phyloP scores from a whole-genome alignment of 2,888 invertebrate species.

The Rhaphigaster nebulosa region DNA sequence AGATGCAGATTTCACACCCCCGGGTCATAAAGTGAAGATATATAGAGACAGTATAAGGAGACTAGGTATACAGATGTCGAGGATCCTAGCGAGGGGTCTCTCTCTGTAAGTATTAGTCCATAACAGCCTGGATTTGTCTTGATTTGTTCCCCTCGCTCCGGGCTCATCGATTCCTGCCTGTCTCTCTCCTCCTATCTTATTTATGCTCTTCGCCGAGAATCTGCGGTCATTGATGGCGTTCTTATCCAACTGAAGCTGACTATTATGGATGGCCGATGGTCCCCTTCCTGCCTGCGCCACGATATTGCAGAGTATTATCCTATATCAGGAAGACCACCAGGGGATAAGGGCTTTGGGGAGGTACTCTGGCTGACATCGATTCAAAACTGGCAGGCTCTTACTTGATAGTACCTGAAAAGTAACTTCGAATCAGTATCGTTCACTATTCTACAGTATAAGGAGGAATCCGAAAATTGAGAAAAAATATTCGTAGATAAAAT shows the following conservation, averaged over 20 bases:
- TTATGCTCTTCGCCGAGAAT: not conserved
- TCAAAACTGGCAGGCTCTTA: not conserved
- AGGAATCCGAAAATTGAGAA: too few species aligned
- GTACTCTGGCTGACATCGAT: not conserved
- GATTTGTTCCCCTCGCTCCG: not conserved
- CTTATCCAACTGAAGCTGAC: not conserved
- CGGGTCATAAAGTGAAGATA: not conserved
- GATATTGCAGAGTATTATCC: constrained; percentile 25
- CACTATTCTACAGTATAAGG: too few species aligned
- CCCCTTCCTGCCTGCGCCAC: not conserved
- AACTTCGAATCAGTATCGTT: too few species aligned
- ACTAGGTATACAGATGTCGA: not conserved
- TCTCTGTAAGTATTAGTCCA: not conserved
- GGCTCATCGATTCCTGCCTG: not conserved
- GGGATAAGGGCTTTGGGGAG: not conserved
- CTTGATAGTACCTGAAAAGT: too few species aligned
- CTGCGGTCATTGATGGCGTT: not conserved
- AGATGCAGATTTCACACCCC: not conserved
- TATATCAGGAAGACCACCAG: not conserved
- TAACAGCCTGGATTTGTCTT: constrained; percentile 48
- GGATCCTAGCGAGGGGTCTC: not conserved
- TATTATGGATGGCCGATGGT: not conserved
- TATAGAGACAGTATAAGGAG: not conserved
- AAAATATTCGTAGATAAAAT: too few species aligned
- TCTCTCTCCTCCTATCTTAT: not conserved